These are phyloP conservation scores for Nephrotoma flavescens DNA, from an alignment of 2,888 invertebrate species.

Conservation along the genomic window DNA sequence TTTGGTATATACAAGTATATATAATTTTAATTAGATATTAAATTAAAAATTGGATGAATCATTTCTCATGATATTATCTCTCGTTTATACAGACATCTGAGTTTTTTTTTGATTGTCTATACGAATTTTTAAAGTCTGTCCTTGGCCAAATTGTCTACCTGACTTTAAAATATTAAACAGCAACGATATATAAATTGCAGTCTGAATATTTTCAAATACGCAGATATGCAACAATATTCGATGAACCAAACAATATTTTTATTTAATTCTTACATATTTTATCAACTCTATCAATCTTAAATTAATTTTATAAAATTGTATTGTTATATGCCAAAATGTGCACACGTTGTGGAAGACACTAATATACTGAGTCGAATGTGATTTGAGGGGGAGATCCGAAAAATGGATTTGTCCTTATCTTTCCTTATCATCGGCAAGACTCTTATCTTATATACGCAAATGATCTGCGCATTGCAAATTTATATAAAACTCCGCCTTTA, in stretches of 20 bases:
- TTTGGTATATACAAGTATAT: neutral
- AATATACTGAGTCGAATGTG: neutral
- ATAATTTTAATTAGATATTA: neutral
- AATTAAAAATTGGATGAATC: neutral
- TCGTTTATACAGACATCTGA: neutral
- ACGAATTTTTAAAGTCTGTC: neutral
- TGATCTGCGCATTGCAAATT: neutral
- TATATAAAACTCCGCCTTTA: neutral
- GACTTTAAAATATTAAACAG: neutral
- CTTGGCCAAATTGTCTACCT: neutral
- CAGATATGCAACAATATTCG: neutral
- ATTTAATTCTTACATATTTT: neutral
- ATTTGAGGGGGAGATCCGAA: too few relatives aligned
- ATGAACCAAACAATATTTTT: neutral
- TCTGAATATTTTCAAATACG: neutral
- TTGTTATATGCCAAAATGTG: neutral
- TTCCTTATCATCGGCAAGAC: neutral
- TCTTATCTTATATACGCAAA: neutral
- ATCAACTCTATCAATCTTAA: neutral
- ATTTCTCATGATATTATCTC: neutral
- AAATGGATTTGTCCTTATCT: neutral
- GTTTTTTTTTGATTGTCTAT: neutral
- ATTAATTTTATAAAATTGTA: neutral
- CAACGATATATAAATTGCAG: neutral
- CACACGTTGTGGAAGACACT: neutral